Conservation (phyloP, 2,888 invertebrate species). For the Microplitis deprimator region DNA sequence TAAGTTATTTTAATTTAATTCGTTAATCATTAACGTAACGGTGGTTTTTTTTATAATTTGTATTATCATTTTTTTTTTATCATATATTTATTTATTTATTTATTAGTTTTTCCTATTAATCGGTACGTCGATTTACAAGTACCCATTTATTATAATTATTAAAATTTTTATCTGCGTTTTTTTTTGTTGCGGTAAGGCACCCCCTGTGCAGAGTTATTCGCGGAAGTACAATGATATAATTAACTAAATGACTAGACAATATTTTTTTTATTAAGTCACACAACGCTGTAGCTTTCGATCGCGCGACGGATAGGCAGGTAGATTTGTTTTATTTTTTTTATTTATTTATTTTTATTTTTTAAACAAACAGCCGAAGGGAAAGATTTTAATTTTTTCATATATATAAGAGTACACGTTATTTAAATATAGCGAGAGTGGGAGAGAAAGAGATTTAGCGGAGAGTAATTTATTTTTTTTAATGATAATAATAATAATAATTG, state of each 20-base stretch:
- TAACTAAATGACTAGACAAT: slow-evolving; percentile 53
- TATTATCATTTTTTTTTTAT: neutral
- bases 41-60: neutral
- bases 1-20: slow-evolving; percentile 8
- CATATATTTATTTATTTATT: slow-evolving; percentile 26
- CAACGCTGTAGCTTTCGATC: slow-evolving; percentile 52
- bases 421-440: slow-evolving; percentile 36
- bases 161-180: slow-evolving; percentile 27
- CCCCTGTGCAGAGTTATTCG: slow-evolving; percentile 62
- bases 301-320: slow-evolving; percentile 41
- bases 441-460: slow-evolving; percentile 35
- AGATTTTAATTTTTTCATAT: slow-evolving; percentile 4
- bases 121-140: slow-evolving; percentile 37
- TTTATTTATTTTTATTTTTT: slow-evolving; percentile 25
- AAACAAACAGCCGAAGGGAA: slow-evolving; percentile 15
- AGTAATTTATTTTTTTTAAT: slow-evolving; percentile 1
- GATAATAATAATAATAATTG: neutral
- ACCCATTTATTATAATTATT: slow-evolving; percentile 45
- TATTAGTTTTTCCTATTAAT: neutral
- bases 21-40: neutral
- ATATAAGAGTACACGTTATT: neutral
- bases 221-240: slow-evolving; percentile 54
- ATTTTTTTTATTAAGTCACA: slow-evolving; percentile 46
- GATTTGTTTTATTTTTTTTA: slow-evolving; percentile 30
- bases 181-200: slow-evolving; percentile 59